phyloP scores from a whole-genome alignment of 2,888 invertebrate genomes.

The Heliconius ismenius region DNA sequence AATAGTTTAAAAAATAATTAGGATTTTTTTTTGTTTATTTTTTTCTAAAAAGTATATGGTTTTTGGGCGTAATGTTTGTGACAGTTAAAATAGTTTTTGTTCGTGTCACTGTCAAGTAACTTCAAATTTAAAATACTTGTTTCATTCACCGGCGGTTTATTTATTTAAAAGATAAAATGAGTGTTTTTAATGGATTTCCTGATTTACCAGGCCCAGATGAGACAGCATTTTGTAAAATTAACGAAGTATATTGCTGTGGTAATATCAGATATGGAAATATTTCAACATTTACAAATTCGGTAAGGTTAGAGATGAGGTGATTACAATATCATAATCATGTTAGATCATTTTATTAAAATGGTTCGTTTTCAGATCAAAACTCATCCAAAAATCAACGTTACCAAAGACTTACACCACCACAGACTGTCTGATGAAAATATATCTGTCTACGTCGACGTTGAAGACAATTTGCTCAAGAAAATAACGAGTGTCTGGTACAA shows the following conservation, averaged over 20 bases:
- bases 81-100: background rate
- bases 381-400: constrained; percentile 87
- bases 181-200: constrained; percentile 78
- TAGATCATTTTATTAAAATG: background rate
- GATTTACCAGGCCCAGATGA: constrained; percentile 77
- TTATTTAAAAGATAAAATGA: constrained; percentile 65
- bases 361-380: constrained; percentile 78
- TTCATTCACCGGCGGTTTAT: constrained; percentile 22
- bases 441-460: constrained; percentile 82
- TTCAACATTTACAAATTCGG: constrained; percentile 81
- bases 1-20: background rate
- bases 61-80: background rate
- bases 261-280: constrained; percentile 81
- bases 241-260: constrained; percentile 83
- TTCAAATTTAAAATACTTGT: constrained; percentile 27
- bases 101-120: constrained; percentile 4
- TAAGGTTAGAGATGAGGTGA: constrained; percentile 65
- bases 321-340: background rate
- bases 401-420: constrained; percentile 83
- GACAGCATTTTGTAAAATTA: constrained; percentile 83
- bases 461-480: constrained; percentile 88
- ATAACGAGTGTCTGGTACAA: constrained; percentile 89
- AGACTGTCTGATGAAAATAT: constrained; percentile 81
- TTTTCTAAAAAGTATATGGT: background rate
- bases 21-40: background rate